These are phyloP conservation scores for Pyralis farinalis DNA, from an alignment of 2,888 invertebrate species.

Conservation along the genomic window DNA sequence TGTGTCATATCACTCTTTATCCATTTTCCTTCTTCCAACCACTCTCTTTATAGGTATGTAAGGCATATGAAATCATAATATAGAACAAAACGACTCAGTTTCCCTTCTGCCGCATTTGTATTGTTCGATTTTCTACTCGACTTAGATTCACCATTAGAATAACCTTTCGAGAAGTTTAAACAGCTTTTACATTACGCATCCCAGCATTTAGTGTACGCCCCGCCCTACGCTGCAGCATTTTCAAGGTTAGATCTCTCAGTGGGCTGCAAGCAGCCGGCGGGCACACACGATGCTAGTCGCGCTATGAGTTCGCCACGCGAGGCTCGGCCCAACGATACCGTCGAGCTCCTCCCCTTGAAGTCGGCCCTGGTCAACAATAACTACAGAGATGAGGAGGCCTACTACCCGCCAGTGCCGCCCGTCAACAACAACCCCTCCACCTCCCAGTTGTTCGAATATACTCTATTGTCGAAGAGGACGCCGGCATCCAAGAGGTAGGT, in stretches of 20 bases:
- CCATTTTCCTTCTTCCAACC: no score
- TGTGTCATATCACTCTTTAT: no score
- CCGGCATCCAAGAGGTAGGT: slow-evolving; percentile 74
- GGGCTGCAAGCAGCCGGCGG: slow-evolving; percentile 49
- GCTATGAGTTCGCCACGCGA: slow-evolving; percentile 66
- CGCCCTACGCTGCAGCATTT: slow-evolving; percentile 58
- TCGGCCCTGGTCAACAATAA: slow-evolving; percentile 69
- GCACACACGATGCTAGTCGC: slow-evolving; percentile 51
- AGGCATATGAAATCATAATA: no score
- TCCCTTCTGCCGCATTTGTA: no score
- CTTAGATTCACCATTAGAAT: no score
- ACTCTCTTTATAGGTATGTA: no score
- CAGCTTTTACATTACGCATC: slow-evolving; percentile 9
- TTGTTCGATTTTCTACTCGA: no score
- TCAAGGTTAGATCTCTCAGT: slow-evolving; percentile 57
- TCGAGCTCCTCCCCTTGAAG: slow-evolving; percentile 69
- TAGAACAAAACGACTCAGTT: no score
- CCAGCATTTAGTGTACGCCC: slow-evolving; percentile 10
- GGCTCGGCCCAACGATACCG: slow-evolving; percentile 52
- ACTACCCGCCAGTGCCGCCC: slow-evolving; percentile 55
- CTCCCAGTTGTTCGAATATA: slow-evolving; percentile 63
- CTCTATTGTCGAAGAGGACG: slow-evolving; percentile 70
- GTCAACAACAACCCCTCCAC: slow-evolving; percentile 58
- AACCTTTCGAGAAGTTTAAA: no score
- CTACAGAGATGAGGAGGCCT: slow-evolving; percentile 64